Conservation (phyloP, 2,113 vertebrate genomes). For the Setophaga coronata region DNA sequence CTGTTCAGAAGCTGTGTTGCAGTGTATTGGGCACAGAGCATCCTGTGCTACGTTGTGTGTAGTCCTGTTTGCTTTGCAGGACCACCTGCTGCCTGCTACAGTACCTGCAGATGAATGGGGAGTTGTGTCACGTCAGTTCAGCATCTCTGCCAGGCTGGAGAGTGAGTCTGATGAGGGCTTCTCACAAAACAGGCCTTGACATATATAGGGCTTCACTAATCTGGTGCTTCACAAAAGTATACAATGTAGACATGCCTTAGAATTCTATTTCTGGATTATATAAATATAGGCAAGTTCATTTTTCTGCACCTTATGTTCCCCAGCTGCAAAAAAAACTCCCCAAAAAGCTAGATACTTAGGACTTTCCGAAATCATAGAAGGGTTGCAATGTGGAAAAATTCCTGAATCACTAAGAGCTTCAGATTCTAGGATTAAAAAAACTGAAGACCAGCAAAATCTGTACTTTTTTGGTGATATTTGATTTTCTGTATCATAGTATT, state of each 20-base stretch:
- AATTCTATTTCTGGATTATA: neutral
- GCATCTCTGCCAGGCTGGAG: neutral
- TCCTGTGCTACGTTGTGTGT: accelerated
- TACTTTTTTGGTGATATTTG: neutral
- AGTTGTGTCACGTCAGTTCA: neutral
- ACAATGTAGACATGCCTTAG: neutral
- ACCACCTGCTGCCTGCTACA: accelerated
- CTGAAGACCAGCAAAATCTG: neutral
- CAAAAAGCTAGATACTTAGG: neutral
- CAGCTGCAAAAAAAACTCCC: neutral
- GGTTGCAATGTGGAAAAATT: neutral
- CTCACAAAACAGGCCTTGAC: neutral
- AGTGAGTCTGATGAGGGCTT: neutral
- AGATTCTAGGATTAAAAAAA: neutral
- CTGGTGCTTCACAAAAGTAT: neutral
- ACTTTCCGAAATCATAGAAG: neutral
- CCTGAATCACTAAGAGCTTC: neutral
- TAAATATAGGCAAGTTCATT: neutral
- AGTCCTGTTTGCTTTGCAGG: neutral
- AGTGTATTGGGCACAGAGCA: neutral
- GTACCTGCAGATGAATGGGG: neutral
- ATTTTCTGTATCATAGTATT: neutral
- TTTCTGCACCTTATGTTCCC: neutral
- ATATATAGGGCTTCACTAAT: neutral
- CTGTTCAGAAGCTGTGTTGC: neutral